Base-by-base conservation (phyloP, 2,888 invertebrate genomes). In the Venusia cambrica region DNA sequence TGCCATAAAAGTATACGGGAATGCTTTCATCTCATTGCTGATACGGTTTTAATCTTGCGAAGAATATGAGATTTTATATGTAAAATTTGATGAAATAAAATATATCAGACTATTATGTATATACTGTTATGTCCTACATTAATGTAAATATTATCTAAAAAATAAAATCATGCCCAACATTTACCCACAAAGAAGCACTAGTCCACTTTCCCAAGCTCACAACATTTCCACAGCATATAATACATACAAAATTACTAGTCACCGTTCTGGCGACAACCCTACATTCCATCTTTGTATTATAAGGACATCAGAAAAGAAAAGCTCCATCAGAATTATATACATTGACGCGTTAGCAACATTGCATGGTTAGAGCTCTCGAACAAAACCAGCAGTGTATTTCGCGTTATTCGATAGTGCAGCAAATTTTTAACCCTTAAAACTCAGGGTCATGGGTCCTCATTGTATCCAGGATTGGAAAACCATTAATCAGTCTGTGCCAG, bases 401-500 rank as follows among this genome's bases (percentile, higher is more conserved):
- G 2, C 2, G 1, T 1, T 10, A 16, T 15, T 9, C 31, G 45
- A 55, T 48, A 6, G 1, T 1, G 4, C 28, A 12, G 9, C 15
- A 25, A 31, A 18, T 28, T 48, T 38, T 43, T 57, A 57, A 59
- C 61, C 65, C 62, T 53, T 52, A 64, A 61, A 50, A 52, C 42
- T 51, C 63, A 62, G 60, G 66, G 71, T 62, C 54, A 51, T 55
- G 50, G 56, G 62, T 61, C 61, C 65, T 71, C 65, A 80, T 84
- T 85, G 85, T 85, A 72, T 70, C 68, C 66, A 69, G 70, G 62
- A 73, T 69, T 67, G 71, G 57, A 60, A 62, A 58, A 75, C 73
- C 85, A 87, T 87, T 87, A 85, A 87, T 87, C 85, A 85, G 87
- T 84, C 85, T 85, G 74, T 73, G 68, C 76, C 57, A 63, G 76